Evolutionary conservation across 2,113 vertebrate genomes (phyloP).

Genomic region (Ovibos moschatus): DNA sequence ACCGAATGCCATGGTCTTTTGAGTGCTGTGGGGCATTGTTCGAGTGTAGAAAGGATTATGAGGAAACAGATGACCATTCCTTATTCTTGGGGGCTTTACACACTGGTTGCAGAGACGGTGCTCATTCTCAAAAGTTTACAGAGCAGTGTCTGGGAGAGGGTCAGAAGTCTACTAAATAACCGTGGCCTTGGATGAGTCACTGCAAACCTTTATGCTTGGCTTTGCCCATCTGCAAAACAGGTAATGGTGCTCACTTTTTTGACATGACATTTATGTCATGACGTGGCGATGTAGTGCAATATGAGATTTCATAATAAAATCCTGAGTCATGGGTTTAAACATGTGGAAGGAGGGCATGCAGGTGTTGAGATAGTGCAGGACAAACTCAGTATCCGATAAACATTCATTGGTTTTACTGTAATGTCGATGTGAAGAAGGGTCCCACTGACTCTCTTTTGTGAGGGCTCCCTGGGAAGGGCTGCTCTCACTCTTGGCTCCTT

Average conservation of each 20-base stretch:
- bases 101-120: constrained; percentile 12
- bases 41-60: background rate
- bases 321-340: background rate
- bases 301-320: background rate
- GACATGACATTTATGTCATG: background rate
- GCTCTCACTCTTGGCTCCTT: constrained; percentile 74
- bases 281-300: background rate
- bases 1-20: background rate
- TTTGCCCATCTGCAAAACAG: constrained; percentile 17
- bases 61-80: background rate
- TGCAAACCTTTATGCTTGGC: constrained; percentile 30
- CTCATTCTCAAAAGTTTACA: background rate
- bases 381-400: background rate
- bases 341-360: background rate
- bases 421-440: background rate
- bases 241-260: background rate
- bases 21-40: background rate
- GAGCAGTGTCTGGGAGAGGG: background rate
- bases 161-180: background rate
- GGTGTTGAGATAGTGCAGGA: background rate
- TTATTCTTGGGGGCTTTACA: background rate
- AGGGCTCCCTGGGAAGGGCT: constrained; percentile 47
- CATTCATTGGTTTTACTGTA: background rate
- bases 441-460: background rate
- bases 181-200: background rate